These are phyloP conservation scores for Gasterosteus nipponicus DNA, from an alignment of 2,113 vertebrate species.

Conservation along the genomic window DNA sequence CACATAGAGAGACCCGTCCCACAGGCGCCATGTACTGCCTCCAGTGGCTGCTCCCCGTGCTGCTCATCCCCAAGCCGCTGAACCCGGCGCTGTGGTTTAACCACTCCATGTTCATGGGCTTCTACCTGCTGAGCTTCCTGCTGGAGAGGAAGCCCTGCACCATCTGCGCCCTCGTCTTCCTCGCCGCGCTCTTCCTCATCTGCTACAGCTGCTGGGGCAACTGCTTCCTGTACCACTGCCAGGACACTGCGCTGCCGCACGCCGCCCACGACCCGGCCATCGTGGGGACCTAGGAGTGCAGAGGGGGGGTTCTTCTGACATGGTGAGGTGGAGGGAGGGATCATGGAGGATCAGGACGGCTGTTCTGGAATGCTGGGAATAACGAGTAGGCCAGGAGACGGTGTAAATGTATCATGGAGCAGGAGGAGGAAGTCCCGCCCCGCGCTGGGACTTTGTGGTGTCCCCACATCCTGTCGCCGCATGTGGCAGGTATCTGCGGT, in stretches of 20 bases:
- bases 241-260: constrained; percentile 89
- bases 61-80: constrained; percentile 98
- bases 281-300: constrained; percentile 88
- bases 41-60: constrained; percentile 97
- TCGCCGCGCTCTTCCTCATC: constrained; percentile 96
- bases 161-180: constrained; percentile 99
- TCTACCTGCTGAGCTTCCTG: constrained; percentile 99
- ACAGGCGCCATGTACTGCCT: constrained; percentile 92
- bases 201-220: constrained; percentile 99
- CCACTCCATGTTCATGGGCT: constrained; percentile 99
- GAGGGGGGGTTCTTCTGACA: too few species aligned
- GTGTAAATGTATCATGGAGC: too few species aligned
- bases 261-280: constrained; percentile 93
- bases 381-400: too few species aligned
- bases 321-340: neutral
- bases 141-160: constrained; percentile 99
- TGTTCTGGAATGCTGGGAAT: constrained; percentile 32
- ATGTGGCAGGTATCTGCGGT: too few species aligned
- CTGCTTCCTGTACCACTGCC: constrained; percentile 99
- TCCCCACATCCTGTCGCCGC: too few species aligned
- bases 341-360: neutral
- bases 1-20: neutral
- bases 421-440: too few species aligned
- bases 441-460: too few species aligned
- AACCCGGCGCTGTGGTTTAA: constrained; percentile 99